These are phyloP conservation scores for Latrodectus geometricus DNA, from an alignment of 1,140 invertebrate species.

Conservation along the genomic window DNA sequence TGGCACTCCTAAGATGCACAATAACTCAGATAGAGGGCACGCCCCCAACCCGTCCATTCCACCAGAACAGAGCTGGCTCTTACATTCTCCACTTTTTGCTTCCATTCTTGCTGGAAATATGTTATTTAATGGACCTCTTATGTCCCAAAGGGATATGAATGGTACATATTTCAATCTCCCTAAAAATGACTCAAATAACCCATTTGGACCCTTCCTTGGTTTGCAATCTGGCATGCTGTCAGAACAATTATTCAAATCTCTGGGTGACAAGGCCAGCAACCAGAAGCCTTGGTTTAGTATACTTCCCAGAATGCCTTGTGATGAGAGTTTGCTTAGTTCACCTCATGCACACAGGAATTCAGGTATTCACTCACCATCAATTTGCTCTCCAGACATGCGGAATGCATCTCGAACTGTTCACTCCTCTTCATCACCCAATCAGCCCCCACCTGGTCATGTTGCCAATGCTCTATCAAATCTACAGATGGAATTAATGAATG, in stretches of 20 bases:
- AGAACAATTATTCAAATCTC: conserved; percentile 56
- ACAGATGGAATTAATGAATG: conserved; percentile 58
- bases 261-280: conserved; percentile 62
- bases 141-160: conserved; percentile 55
- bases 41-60: conserved; percentile 60
- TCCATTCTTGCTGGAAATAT: conserved; percentile 60
- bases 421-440: conserved; percentile 13
- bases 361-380: conserved; percentile 1
- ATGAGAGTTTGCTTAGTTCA: conserved; percentile 70
- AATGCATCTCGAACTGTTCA: conserved; percentile 23
- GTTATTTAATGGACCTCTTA: conserved; percentile 62
- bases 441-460: conserved; percentile 36
- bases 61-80: conserved; percentile 56
- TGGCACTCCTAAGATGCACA: conserved; percentile 27
- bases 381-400: conserved; percentile 23
- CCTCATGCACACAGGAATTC: conserved; percentile 37
- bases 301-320: conserved; percentile 75
- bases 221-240: conserved; percentile 48
- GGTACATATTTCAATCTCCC: conserved; percentile 61
- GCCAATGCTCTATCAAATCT: conserved; percentile 55
- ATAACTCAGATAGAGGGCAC: conserved; percentile 27
- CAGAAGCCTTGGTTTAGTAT: conserved; percentile 76
- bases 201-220: conserved; percentile 58
- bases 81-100: conserved; percentile 63
- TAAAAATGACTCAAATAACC: conserved; percentile 54